Percentiles rank a stretch among this genome's conserved stretches.
phyloP scores from a whole-genome alignment of 1,140 invertebrate species.

The Formica exsecta region DNA sequence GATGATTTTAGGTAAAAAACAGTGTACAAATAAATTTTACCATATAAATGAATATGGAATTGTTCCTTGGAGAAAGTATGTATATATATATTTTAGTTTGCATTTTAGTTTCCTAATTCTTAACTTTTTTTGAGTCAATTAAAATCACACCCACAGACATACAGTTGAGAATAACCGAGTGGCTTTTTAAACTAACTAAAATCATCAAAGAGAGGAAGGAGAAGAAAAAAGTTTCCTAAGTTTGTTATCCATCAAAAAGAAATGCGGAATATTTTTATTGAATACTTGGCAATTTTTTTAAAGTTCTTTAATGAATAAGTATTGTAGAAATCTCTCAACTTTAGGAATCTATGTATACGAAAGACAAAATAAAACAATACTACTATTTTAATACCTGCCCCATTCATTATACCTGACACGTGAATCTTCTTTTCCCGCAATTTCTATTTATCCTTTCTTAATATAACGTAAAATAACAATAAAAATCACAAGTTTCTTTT shows the following conservation, averaged over 20 bases:
- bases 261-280: neutral
- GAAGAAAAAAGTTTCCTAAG: neutral
- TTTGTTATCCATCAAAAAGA: neutral
- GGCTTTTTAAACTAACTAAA: conserved; percentile 5
- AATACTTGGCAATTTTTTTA: conserved; percentile 13
- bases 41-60: neutral
- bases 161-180: neutral
- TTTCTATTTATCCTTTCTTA: neutral
- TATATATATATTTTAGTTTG: neutral
- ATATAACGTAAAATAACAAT: neutral
- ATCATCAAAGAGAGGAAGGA: neutral
- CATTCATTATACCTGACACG: neutral
- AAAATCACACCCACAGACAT: neutral
- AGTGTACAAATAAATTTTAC: conserved; percentile 34
- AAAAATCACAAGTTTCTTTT: neutral
- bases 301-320: conserved; percentile 13
- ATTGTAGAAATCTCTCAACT: conserved; percentile 13
- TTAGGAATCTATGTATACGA: neutral
- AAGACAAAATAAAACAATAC: conserved; percentile 29
- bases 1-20: neutral
- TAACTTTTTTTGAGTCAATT: neutral
- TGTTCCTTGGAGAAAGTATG: conserved; percentile 2
- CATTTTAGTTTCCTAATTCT: neutral
- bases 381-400: conserved; percentile 12
- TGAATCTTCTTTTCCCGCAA: neutral